phyloP scores from a whole-genome alignment of 92 coral and sea anemone species.

The Umimayanthus kanabou region DNA sequence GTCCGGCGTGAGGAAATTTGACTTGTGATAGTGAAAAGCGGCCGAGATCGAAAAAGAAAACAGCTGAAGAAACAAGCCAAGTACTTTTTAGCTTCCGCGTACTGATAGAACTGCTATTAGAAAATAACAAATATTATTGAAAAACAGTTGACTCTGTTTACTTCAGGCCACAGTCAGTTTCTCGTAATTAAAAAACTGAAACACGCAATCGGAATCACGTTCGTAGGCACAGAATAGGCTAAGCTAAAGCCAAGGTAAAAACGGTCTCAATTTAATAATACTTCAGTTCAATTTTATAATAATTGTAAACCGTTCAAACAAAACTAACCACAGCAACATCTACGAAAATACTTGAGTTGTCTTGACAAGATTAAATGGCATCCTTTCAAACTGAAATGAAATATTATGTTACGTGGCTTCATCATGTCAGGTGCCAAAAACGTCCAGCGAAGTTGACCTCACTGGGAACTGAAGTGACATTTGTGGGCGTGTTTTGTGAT shows the following conservation, averaged over 20 bases:
- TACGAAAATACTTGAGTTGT: not conserved
- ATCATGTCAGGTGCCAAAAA: not conserved
- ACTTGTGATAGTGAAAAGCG: too few relatives aligned
- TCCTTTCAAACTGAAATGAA: not conserved
- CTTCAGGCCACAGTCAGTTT: not conserved
- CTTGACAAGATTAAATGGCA: not conserved
- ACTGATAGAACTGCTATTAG: not conserved
- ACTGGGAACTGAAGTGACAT: not conserved
- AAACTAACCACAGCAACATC: not conserved
- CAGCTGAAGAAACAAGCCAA: not conserved
- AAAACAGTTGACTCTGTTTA: not conserved
- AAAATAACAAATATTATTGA: too few relatives aligned
- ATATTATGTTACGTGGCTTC: not conserved
- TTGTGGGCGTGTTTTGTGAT: not conserved
- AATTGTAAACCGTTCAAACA: not conserved
- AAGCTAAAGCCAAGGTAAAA: not conserved
- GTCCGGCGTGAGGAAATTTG: not conserved
- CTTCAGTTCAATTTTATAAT: not conserved
- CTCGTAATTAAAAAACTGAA: not conserved
- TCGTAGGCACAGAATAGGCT: not conserved
- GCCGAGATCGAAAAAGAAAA: too few relatives aligned
- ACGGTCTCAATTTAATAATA: too few relatives aligned
- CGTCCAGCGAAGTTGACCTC: not conserved
- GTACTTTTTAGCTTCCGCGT: slow-evolving; percentile 12
- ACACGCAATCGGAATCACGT: slow-evolving; percentile 7